Evolutionary conservation across 2,113 vertebrate genomes (phyloP), one percentile per base, ranked within the genome.

Genomic region (Microtus oregoni): DNA sequence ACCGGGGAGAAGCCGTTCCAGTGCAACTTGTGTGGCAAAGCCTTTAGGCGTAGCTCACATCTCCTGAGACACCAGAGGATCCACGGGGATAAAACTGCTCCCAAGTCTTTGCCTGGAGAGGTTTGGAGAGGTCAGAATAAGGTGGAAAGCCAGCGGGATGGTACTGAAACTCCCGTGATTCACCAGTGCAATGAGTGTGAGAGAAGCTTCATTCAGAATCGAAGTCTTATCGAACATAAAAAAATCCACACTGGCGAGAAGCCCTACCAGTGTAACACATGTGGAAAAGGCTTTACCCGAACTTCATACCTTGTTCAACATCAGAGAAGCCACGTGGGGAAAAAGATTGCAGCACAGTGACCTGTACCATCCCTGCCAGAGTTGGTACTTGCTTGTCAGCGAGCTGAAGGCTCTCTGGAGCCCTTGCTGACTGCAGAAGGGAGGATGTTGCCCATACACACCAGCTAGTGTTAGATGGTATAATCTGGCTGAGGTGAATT

Each of bases 161-260:
- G 44, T 13, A 28, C 5, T 11, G 85, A 93, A 61, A 2, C 81
- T 50, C 55, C 81, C 0, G 0, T 73, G 41, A 96, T 86, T 91
- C 95, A 95, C 38, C 76, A 78, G 82, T 97, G 97, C 76, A 72
- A 72, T 19, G 95, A 72, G 30, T 98, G 98, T 73, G 94, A 96
- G 24, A 97, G 96, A 94, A 95, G 75, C 89, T 98, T 97, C 70
- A 92, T 52, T 20, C 58, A 3, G 73, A 96, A 47, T 3, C 92
- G 72, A 82, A 86, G 95, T 32, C 96, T 98, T 52, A 38, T 65
- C 24, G 97, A 98, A 68, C 97, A 97, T 75, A 95, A 96, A 22
- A 98, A 96, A 90, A 91, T 95, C 47, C 96, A 97, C 93, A 97
- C 96, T 8, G 24, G 95, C 6, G 96, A 97, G 87, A 97, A 97